phyloP scores from a whole-genome alignment of 2,888 invertebrate species.

The Zaprionus lineosus region DNA sequence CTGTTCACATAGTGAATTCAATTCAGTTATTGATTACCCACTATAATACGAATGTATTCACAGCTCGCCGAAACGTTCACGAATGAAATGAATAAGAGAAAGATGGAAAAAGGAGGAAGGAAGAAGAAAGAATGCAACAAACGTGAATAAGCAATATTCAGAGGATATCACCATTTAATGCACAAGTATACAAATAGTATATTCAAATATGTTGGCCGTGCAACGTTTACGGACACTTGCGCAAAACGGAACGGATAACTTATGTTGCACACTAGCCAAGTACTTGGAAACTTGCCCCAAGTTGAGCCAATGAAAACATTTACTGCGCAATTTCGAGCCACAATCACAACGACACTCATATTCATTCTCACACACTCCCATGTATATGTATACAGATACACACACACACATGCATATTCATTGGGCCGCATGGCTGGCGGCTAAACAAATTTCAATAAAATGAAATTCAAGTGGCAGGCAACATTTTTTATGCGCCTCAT shows the following conservation, averaged over 20 bases:
- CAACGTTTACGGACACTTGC: constrained; percentile 12
- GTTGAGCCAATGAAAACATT: constrained; percentile 31
- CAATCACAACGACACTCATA: constrained; percentile 11
- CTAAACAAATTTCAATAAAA: constrained; percentile 76
- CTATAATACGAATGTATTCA: too few species aligned
- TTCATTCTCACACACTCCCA: background rate
- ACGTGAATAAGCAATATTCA: background rate
- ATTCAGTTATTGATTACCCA: too few species aligned
- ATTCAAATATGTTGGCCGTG: constrained; percentile 3
- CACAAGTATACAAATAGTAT: background rate
- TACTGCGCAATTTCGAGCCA: constrained; percentile 15
- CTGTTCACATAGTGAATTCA: too few species aligned
- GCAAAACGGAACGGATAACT: background rate
- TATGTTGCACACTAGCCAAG: background rate
- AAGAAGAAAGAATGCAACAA: background rate
- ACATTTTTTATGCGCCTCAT: constrained; percentile 60
- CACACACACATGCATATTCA: background rate
- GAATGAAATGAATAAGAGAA: background rate
- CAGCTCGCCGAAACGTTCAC: background rate
- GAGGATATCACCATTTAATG: too few species aligned
- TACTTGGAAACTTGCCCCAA: constrained; percentile 6
- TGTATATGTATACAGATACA: constrained; percentile 6
- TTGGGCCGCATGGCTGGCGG: constrained; percentile 28
- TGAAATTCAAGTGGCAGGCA: constrained; percentile 66
- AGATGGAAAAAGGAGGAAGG: background rate